phyloP scores from a whole-genome alignment of 2,797 vertebrate species.

The Chelon labrosus region DNA sequence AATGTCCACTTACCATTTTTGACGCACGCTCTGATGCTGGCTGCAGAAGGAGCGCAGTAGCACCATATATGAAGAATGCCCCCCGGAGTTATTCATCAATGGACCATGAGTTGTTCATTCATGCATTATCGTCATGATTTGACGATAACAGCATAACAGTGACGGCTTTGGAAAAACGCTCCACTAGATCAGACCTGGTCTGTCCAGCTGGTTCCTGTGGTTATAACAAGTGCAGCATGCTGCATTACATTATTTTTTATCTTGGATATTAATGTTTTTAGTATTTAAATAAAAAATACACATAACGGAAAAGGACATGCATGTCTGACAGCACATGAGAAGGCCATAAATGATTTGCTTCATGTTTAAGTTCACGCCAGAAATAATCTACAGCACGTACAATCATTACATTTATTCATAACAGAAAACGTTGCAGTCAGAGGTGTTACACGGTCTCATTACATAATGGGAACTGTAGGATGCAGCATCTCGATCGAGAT shows the following conservation, averaged over 20 bases:
- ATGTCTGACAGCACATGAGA: not conserved
- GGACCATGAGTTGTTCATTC: slow-evolving; percentile 56
- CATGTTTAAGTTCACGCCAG: not conserved
- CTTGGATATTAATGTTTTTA: too few relatives aligned
- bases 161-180: not conserved
- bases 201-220: slow-evolving; percentile 32
- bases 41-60: slow-evolving; percentile 9
- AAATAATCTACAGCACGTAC: not conserved
- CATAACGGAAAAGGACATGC: not conserved
- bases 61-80: slow-evolving; percentile 34
- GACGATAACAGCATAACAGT: slow-evolving; percentile 5
- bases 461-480: not conserved
- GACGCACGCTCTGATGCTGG: slow-evolving; percentile 14
- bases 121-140: slow-evolving; percentile 23
- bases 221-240: not conserved
- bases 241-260: too few relatives aligned
- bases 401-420: not conserved
- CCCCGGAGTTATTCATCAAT: slow-evolving; percentile 59
- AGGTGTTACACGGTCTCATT: not conserved
- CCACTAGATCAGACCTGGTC: slow-evolving; percentile 34
- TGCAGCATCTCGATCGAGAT: not conserved
- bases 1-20: slow-evolving; percentile 53
- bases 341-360: not conserved
- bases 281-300: too few relatives aligned
- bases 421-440: not conserved